Base-by-base conservation (phyloP, 2,888 invertebrate species). In the Biston stratarius region DNA sequence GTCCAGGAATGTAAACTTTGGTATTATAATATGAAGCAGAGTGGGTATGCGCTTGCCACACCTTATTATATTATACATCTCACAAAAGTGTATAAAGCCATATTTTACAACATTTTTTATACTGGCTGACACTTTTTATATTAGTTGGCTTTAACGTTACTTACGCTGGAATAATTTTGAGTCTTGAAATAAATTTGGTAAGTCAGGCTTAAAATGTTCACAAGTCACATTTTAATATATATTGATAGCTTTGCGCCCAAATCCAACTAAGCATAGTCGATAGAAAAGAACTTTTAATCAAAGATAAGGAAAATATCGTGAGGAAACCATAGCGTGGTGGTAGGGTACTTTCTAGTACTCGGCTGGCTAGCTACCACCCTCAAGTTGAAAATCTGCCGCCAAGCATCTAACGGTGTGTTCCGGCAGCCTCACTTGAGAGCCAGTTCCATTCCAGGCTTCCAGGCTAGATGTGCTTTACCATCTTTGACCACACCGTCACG, bases 51-150 rank as follows among this genome's bases (percentile, higher is more conserved):
- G 71, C 68, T 74, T 74, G 72, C 69, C 72, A 71, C 64, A 71
- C 69, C 24, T 71, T 72, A 74, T 72, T 71, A 71, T 64, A 70
- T n/a, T n/a, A n/a, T n/a, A n/a, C n/a, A n/a, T n/a, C n/a, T n/a
- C n/a, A 59, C 71, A 74, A 68, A 74, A 70, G 65, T 56, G 57
- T 69, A 67, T 64, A 10, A 59, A 70, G 69, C 69, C 24, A 70
- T 71, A 56, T 58, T 62, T 66, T 58, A 63, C 62, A 61, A 53
- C 65, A 62, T 63, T 69, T 72, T 73, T 70, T 62, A 61, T 66
- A 60, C 64, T 47, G 55, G 48, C 57, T 45, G 56, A 48, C 48
- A 42, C 24, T 48, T 61, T 62, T 68, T 58, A 69, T 59, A 64
- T 53, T 53, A 58, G 55, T 40, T 55, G 24, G 59, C 49, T 63